Evolutionary conservation across 92 coral and sea anemone genomes (phyloP), one percentile per base, ranked within the genome.

Genomic region (Parazoanthus atlanticus): DNA sequence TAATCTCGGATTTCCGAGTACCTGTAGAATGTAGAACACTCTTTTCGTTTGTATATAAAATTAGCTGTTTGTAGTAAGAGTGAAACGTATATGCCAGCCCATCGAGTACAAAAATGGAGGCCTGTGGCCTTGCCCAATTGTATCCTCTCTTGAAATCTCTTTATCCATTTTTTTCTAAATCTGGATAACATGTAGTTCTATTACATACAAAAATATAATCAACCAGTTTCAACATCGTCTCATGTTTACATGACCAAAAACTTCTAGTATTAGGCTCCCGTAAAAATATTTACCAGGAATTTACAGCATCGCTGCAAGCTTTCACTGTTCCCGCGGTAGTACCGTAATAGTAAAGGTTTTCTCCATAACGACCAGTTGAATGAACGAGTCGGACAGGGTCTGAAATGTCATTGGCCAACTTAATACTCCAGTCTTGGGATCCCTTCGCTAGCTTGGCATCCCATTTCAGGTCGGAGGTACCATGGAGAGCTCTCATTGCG

Each of bases 221-320:
- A 3, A 29, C 67, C 17, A 21, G 67, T 61, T 61, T 61, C 67
- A 70, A 29, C 75, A 28, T 16, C 25, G 15, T 30, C 13, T n/a
- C 31, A 28, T 11, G 34, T 71, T 2, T 29, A 30, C 34, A 9
- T n/a, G 76, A 29, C 19, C 12, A 70, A 3, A 70, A 70, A 8
- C 56, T 49, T 49, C 56, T 28, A 70, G 38, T 9, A 17, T 11
- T 6, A 71, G 5, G 15, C 67, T 17, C 67, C 67, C 67, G 25
- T 61, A 25, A 61, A 4, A 61, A 8, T 61, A n/a, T 1, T 78
- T 46, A 78, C 82, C 82, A 78, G 23, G 82, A 49, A 15, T 78
- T 30, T 41, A 78, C 82, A 10, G 82, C 82, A 78, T 78, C 82
- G 82, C 82, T 78, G 58, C 82, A 78, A 23, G 31, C 12, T 30